Base-by-base conservation (phyloP, 2,888 invertebrate species). In the Fabriciana adippe region DNA sequence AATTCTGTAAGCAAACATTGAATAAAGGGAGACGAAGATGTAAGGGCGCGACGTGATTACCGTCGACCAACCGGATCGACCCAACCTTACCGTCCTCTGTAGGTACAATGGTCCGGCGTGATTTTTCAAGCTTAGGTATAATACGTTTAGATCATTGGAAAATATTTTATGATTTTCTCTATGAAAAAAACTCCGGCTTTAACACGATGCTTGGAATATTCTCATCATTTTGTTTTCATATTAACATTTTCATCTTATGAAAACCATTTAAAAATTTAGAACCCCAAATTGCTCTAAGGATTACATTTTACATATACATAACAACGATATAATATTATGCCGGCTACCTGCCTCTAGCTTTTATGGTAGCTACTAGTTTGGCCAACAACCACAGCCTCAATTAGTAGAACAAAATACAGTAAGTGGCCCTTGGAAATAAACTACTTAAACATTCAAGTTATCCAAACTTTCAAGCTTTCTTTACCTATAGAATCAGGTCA, bases 31-130 rank as follows among this genome's bases (percentile, higher is more conserved):
- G 55, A 75, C 78, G 79, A 80, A 85, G 88, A 88, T 81, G 88
- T 84, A 83, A 89, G 85, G 86, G 88, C 85, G 87, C 79, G 86
- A 81, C 85, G 87, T 85, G 87, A 89, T 89, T 88, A 82, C 81
- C 75, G 74, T 81, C 84, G 84, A 79, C 84, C 87, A 79, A 85
- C 83, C 89, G 86, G 80, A 76, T 83, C 88, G 87, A 86, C 87
- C 88, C 82, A 74, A 75, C 77, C 78, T 73, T 64, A 15, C 47
- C 48, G 55, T 51, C n/a, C 50, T 41, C 18, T 57, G 21, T 26
- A 65, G 51, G 54, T 57, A 64, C 56, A 57, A 65, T 53, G 54
- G 31, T 45, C 50, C 56, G 4, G 59, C 59, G 54, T 55, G 50
- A 68, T 64, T 65, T 59, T 54, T 65, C 21, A 65, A 65, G 54